A percentile compares a stretch with the other conserved stretches of the same genome.
These are phyloP conservation scores for Garra rufa DNA, from an alignment of 2,113 vertebrate genomes.

Conservation along the genomic window DNA sequence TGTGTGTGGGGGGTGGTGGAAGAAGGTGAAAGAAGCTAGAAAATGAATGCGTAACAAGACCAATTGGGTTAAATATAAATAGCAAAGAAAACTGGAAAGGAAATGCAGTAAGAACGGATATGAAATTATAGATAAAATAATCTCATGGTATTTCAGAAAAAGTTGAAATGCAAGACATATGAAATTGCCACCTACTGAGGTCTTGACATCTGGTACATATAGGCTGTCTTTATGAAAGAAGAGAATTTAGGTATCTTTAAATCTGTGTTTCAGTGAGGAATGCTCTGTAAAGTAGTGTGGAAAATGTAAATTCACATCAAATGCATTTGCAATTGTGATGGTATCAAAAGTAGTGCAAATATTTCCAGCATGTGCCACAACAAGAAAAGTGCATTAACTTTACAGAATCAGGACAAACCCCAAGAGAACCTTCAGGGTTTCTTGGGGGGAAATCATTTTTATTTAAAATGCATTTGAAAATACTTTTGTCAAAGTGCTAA, in stretches of 20 bases:
- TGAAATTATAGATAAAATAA: background rate
- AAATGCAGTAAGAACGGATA: background rate
- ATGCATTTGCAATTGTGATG: background rate
- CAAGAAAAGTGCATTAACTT: background rate
- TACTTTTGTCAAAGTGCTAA: background rate
- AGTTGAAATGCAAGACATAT: background rate
- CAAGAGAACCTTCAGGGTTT: background rate
- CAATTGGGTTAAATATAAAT: background rate
- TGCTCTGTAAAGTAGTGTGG: background rate
- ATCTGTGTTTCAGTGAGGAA: background rate
- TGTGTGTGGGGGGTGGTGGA: background rate
- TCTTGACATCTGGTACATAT: background rate
- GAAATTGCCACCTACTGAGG: background rate
- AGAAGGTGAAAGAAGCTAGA: slow-evolving; percentile 8
- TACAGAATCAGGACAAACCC: background rate
- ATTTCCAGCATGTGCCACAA: background rate
- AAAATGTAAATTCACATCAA: background rate
- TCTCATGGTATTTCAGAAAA: background rate
- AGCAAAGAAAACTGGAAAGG: background rate
- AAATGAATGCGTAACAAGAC: slow-evolving; percentile 9
- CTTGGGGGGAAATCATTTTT: background rate
- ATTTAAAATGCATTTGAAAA: background rate
- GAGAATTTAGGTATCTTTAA: background rate
- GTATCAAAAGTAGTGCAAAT: background rate
- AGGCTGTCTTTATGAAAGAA: background rate